A percentile compares a stretch with the other conserved stretches of the same genome.
Evolutionary conservation across 1,140 invertebrate species (phyloP).

Genomic region (Lethrus apterus): DNA sequence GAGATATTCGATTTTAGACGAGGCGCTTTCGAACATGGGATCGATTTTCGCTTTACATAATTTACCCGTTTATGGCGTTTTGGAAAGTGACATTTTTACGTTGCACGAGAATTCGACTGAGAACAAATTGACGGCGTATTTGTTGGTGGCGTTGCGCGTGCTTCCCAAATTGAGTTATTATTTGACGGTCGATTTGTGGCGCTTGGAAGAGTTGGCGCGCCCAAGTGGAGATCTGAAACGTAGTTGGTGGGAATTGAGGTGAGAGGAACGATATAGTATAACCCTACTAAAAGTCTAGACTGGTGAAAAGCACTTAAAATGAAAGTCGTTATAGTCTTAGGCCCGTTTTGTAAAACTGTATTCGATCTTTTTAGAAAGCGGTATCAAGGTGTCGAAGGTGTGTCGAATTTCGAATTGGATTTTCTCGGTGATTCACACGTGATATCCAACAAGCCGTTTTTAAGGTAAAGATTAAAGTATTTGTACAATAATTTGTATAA

Average conservation of each 20-base stretch:
- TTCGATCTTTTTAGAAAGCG: conserved; percentile 22
- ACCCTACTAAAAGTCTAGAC: too few species aligned
- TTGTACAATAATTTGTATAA: too few species aligned
- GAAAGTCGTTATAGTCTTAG: too few species aligned
- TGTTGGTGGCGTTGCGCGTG: conserved; percentile 46
- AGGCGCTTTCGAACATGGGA: conserved; percentile 44
- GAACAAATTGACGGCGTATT: conserved; percentile 38
- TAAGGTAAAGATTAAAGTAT: conserved; percentile 42
- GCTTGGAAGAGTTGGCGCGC: conserved; percentile 47
- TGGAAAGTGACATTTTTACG: conserved; percentile 12
- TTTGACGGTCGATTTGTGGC: conserved; percentile 51
- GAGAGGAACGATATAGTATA: conserved; percentile 27
- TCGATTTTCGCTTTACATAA: conserved; percentile 43
- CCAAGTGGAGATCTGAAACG: conserved; percentile 35
- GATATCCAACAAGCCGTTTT: conserved; percentile 50
- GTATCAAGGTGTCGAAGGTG: conserved; percentile 41
- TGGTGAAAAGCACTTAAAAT: too few species aligned
- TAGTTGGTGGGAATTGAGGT: conserved; percentile 46
- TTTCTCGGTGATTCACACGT: conserved; percentile 50
- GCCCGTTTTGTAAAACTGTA: conserved; percentile 1
- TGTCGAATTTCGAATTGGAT: conserved; percentile 40
- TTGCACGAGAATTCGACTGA: conserved; percentile 10
- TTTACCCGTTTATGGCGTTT: conserved; percentile 17
- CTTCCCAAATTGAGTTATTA: conserved; percentile 52
- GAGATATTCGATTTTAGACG: conserved; percentile 41